Percentiles rank a stretch among this genome's conserved stretches.
These are phyloP conservation scores for Lutraria rhynchaena DNA, from an alignment of 1,140 invertebrate species.

Conservation along the genomic window DNA sequence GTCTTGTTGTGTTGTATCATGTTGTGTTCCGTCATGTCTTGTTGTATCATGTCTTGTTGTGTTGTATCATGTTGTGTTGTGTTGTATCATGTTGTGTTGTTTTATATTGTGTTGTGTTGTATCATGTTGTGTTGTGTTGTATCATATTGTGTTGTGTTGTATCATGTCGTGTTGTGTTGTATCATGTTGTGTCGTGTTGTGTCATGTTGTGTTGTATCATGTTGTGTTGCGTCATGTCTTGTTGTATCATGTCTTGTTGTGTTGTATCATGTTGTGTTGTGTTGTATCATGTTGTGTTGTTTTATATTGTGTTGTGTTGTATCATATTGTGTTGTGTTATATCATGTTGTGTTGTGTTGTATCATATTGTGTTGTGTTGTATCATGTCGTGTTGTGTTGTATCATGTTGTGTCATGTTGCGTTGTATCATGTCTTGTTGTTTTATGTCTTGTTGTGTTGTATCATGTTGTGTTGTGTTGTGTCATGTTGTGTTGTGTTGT, in stretches of 20 bases:
- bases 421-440: background rate
- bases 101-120: constrained; percentile 13
- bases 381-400: background rate
- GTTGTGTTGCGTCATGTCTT: background rate
- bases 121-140: background rate
- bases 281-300: background rate
- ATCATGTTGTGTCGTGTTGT: constrained; percentile 4
- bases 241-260: background rate
- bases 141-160: constrained; percentile 8
- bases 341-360: background rate
- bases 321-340: constrained; percentile 1
- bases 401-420: background rate
- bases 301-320: constrained; percentile 4
- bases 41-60: constrained; percentile 5
- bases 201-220: background rate
- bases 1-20: background rate
- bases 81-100: constrained; percentile 2
- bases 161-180: constrained; percentile 10
- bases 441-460: background rate
- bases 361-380: background rate
- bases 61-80: background rate
- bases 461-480: background rate
- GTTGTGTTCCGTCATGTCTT: background rate
- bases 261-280: background rate
- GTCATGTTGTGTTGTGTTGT: constrained; percentile 2